Evolutionary conservation across 1,140 invertebrate genomes (phyloP), one percentile per base, ranked within the genome.

Genomic region (Mercenaria mercenaria): DNA sequence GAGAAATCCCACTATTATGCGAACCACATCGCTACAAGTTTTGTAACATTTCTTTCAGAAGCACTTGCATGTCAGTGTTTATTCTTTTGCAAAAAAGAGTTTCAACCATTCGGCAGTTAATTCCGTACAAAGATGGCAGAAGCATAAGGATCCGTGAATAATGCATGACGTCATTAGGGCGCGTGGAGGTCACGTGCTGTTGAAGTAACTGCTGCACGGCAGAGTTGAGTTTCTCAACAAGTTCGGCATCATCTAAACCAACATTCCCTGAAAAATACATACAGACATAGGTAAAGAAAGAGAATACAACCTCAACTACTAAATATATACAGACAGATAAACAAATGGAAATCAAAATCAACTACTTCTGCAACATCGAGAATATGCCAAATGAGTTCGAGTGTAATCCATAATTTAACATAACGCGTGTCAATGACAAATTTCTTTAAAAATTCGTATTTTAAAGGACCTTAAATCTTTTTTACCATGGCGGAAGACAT

Each of bases 31-130:
- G 32, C 86, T 82, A 95, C 59, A 95, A 87, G 77, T 91, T 94
- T 79, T 94, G 94, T 52, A 95, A 88, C 92, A 95, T 93, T 82
- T 95, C 95, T 82, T 95, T 95, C 47, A 95, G 77, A 47, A 95
- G 86, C 37, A 94, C 93, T 81, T 94, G 92, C 83, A 95, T 93
- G 89, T 94, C 93, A 61, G 92, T 93, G 79, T 92, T 94, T 82
- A 95, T 94, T 87, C 95, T 93, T 76, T 90, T 89, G 86, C 95
- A 96, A 88, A 96, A 96, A 29, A 96, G 91, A 52, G 93, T 93
- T 87, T 95, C 94, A 59, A 96, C 88, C 94, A 95, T 95, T 82
- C 93, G 93, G 80, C 93, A 91, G 89, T 95, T 95, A 52, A 94
- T 94, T 52, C 95, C 95, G 87, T 94, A 96, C 13, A 96, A 91